Conservation (phyloP, 2,888 invertebrate genomes). For the Polymixis flavicincta region DNA sequence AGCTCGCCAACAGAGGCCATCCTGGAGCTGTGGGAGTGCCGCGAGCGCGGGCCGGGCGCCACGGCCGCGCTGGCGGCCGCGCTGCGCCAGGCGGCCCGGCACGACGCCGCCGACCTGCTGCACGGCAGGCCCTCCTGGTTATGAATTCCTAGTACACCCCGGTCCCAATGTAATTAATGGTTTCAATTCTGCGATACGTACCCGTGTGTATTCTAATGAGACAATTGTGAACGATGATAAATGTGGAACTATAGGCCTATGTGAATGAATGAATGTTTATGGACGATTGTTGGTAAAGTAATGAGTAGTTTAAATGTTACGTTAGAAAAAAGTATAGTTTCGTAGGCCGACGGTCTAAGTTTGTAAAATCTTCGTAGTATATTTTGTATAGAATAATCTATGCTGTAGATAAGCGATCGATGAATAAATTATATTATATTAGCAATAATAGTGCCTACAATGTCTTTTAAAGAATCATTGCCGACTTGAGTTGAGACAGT, state of each 20-base stretch:
- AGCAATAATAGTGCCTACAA: constrained; percentile 90
- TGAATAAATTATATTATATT: constrained; percentile 88
- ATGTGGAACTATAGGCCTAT: constrained; percentile 67
- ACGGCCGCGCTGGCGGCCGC: constrained; percentile 93
- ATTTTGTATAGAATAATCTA: constrained; percentile 89
- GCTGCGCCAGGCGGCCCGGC: constrained; percentile 85
- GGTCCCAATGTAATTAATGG: constrained; percentile 61
- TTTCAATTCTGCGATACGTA: constrained; percentile 52
- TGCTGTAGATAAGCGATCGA: constrained; percentile 87
- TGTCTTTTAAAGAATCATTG: constrained; percentile 87
- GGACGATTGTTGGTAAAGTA: constrained; percentile 79
- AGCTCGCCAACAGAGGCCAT: constrained; percentile 99
- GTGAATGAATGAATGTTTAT: constrained; percentile 53
- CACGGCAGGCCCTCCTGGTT: constrained; percentile 88
- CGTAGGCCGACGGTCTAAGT: constrained; percentile 82
- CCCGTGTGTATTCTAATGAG: constrained; percentile 59
- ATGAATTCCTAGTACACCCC: constrained; percentile 76
- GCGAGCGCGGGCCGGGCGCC: constrained; percentile 95
- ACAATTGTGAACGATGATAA: constrained; percentile 65
- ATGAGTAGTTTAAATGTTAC: constrained; percentile 86
- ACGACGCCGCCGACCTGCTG: constrained; percentile 86
- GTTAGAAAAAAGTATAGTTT: constrained; percentile 85
- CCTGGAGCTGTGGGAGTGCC: constrained; percentile 98
- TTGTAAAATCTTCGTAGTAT: constrained; percentile 88
- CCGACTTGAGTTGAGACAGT: constrained; percentile 72